These are phyloP conservation scores for Lacanobia oleracea DNA, from an alignment of 2,888 invertebrate genomes.

Conservation along the genomic window DNA sequence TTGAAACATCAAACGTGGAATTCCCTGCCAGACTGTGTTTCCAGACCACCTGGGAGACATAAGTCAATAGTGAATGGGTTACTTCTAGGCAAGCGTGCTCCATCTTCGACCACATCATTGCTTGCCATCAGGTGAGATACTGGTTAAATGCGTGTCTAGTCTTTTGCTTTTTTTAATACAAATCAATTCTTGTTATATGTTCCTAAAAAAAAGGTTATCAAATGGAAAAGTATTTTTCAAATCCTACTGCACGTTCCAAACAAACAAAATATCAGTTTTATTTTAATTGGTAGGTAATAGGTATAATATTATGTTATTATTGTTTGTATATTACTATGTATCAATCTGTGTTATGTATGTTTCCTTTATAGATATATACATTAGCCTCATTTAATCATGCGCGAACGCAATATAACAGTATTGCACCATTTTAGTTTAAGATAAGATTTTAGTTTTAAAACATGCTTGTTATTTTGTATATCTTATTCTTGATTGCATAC, in stretches of 20 bases:
- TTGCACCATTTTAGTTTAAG: background rate
- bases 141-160: too few relatives aligned
- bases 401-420: slow-evolving; percentile 8
- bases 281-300: background rate
- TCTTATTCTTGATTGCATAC: background rate
- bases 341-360: slow-evolving; percentile 10
- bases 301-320: too few relatives aligned
- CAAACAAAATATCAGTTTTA: background rate
- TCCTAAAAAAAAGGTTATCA: too few relatives aligned
- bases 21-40: too few relatives aligned
- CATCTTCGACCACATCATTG: too few relatives aligned
- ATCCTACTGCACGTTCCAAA: background rate
- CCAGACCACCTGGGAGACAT: too few relatives aligned
- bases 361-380: slow-evolving; percentile 11
- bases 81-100: too few relatives aligned
- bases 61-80: too few relatives aligned
- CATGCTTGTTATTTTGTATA: background rate
- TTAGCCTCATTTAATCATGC: slow-evolving; percentile 28
- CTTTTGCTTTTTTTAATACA: too few relatives aligned
- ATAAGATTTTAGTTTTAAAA: background rate
- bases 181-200: too few relatives aligned
- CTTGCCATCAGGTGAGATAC: too few relatives aligned
- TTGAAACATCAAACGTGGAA: too few relatives aligned
- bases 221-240: background rate
- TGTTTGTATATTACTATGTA: slow-evolving; percentile 8